phyloP scores from a whole-genome alignment of 2,888 invertebrate genomes.

The Coelopa pilipes region DNA sequence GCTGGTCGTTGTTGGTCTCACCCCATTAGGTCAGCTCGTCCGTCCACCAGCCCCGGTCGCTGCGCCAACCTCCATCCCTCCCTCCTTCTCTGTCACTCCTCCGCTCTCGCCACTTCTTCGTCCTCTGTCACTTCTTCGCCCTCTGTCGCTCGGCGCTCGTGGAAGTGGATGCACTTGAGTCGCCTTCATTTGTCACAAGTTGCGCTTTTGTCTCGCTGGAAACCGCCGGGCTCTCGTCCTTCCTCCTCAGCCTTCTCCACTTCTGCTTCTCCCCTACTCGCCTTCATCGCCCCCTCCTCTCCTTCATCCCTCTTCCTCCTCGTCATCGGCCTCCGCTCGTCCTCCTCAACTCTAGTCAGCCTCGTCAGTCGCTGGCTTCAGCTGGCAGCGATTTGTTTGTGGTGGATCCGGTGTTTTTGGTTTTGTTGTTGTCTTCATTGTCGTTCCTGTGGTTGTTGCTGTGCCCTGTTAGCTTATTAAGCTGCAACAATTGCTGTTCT shows the following conservation, averaged over 20 bases:
- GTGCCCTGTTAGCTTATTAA: conserved; percentile 2
- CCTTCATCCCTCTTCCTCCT: not conserved
- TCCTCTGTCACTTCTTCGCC: too few species aligned
- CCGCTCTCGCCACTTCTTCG: too few species aligned
- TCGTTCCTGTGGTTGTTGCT: too few species aligned
- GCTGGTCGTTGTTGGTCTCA: too few species aligned
- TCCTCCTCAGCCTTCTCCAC: not conserved
- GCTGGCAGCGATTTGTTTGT: conserved; percentile 28
- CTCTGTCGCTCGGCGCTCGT: too few species aligned
- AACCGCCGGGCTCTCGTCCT: too few species aligned
- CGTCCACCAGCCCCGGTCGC: too few species aligned
- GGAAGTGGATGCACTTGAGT: not conserved
- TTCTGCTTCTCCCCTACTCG: not conserved
- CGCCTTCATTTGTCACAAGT: not conserved
- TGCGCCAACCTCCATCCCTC: too few species aligned
- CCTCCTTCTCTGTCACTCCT: too few species aligned
- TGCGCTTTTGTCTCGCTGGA: not conserved
- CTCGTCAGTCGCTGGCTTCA: conserved; percentile 15
- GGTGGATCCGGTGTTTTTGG: not conserved
- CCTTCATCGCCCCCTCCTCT: not conserved
- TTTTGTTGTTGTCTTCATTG: too few species aligned
- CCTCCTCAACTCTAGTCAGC: conserved; percentile 11
- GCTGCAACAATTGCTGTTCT: conserved; percentile 19
- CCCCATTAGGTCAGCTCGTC: too few species aligned
- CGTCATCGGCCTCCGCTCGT: not conserved